Conservation (phyloP, 2,113 vertebrate genomes). For the Gallinago paraguaiae region DNA sequence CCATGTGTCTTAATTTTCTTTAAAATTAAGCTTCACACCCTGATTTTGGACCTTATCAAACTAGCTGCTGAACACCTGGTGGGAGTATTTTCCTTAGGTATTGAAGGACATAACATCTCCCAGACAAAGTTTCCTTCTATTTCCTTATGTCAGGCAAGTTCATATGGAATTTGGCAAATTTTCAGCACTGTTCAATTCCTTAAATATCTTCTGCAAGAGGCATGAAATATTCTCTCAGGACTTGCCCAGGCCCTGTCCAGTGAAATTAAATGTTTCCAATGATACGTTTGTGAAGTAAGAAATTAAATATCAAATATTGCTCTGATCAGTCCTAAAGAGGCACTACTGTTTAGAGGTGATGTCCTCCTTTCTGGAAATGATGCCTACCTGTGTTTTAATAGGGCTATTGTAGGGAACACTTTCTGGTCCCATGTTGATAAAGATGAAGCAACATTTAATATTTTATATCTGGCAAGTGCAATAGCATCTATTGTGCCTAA, state of each 20-base stretch:
- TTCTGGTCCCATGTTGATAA: neutral
- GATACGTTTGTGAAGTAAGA: neutral
- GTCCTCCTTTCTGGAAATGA: neutral
- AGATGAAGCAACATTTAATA: neutral
- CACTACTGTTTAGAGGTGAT: neutral
- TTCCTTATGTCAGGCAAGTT: neutral
- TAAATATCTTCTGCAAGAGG: neutral
- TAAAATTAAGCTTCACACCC: constrained; percentile 13
- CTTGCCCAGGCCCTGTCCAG: neutral
- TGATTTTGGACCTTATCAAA: neutral
- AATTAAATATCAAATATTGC: neutral
- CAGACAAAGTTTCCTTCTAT: neutral
- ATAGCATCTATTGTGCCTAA: neutral
- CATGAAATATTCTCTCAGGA: neutral
- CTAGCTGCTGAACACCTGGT: neutral
- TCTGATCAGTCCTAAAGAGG: neutral
- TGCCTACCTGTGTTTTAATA: neutral
- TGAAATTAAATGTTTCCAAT: neutral
- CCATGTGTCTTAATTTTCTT: neutral
- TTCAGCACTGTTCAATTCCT: neutral
- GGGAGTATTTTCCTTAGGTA: neutral
- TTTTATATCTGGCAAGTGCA: neutral
- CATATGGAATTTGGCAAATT: neutral
- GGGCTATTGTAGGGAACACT: neutral
- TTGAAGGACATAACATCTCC: neutral